Percentiles rank a stretch among this genome's conserved stretches.
Evolutionary conservation across 2,888 invertebrate genomes (phyloP).

Genomic region (Julus scanicus): DNA sequence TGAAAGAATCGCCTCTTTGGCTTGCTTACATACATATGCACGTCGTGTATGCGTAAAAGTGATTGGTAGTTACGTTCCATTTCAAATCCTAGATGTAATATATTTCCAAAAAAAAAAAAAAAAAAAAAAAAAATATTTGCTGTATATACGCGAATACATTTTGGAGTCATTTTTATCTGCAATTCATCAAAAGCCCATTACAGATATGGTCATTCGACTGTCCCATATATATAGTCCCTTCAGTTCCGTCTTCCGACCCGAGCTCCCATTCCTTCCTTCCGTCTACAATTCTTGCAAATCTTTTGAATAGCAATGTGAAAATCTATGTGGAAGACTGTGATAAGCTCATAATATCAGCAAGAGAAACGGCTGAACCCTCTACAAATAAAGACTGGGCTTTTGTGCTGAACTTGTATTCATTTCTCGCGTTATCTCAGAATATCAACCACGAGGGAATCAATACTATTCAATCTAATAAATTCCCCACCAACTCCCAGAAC

Average conservation of each 20-base stretch:
- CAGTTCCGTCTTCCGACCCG: constrained; percentile 41
- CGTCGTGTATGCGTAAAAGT: not conserved
- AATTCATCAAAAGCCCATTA: constrained; percentile 47
- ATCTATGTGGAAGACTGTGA: constrained; percentile 47
- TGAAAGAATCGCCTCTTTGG: not conserved
- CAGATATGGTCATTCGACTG: constrained; percentile 45
- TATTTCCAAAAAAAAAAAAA: too few species aligned
- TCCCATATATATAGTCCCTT: not conserved
- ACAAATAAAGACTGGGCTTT: constrained; percentile 40
- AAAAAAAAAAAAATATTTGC: not conserved
- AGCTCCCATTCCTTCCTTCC: constrained; percentile 47
- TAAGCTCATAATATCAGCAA: constrained; percentile 44
- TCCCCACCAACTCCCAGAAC: constrained; percentile 13
- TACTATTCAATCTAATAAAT: constrained; percentile 53
- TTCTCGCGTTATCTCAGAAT: constrained; percentile 47
- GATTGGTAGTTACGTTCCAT: not conserved
- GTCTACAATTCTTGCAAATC: constrained; percentile 44
- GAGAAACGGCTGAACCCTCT: constrained; percentile 44
- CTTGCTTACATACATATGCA: not conserved
- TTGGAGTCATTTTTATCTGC: constrained; percentile 37
- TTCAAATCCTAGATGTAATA: not conserved
- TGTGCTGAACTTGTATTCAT: constrained; percentile 47
- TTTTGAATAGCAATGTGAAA: constrained; percentile 51
- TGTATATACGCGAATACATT: not conserved
- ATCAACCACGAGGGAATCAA: constrained; percentile 49